Conservation (phyloP, 2,113 vertebrate genomes). For the Nothocercus nigrocapillus region DNA sequence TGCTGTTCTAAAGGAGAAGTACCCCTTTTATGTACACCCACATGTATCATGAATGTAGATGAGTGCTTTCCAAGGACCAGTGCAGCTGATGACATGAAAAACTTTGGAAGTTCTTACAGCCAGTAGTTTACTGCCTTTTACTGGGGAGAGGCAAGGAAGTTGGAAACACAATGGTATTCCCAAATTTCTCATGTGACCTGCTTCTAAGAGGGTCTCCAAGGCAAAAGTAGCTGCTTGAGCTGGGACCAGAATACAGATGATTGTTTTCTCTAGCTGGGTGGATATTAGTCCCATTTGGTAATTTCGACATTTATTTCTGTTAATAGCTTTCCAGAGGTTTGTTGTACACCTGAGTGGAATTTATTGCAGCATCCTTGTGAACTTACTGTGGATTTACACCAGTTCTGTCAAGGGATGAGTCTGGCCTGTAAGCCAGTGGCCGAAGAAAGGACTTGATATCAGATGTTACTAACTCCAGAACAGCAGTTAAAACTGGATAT, state of each 20-base stretch:
- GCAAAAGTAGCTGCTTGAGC: not conserved
- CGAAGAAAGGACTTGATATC: not conserved
- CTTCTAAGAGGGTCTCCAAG: not conserved
- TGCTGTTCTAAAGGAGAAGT: not conserved
- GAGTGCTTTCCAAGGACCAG: not conserved
- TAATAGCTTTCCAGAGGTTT: not conserved
- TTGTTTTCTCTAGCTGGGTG: not conserved
- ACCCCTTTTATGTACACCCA: not conserved
- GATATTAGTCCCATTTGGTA: not conserved
- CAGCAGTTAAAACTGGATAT: not conserved
- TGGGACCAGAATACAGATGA: not conserved
- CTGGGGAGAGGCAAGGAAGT: not conserved
- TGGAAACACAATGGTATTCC: not conserved
- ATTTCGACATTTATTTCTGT: not conserved
- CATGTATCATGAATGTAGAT: rapidly evolving
- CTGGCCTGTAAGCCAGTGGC: not conserved
- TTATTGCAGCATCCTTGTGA: not conserved
- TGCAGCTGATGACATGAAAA: not conserved
- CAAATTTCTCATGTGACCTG: not conserved
- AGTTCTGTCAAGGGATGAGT: not conserved
- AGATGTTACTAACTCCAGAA: not conserved
- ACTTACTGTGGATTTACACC: not conserved
- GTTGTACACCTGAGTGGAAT: not conserved
- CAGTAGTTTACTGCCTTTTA: not conserved
- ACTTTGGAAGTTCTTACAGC: not conserved